Percentiles rank a stretch among this genome's conserved stretches.
These are phyloP conservation scores for Leptestheria dahalacensis DNA, from an alignment of 1,140 invertebrate species.

Conservation along the genomic window DNA sequence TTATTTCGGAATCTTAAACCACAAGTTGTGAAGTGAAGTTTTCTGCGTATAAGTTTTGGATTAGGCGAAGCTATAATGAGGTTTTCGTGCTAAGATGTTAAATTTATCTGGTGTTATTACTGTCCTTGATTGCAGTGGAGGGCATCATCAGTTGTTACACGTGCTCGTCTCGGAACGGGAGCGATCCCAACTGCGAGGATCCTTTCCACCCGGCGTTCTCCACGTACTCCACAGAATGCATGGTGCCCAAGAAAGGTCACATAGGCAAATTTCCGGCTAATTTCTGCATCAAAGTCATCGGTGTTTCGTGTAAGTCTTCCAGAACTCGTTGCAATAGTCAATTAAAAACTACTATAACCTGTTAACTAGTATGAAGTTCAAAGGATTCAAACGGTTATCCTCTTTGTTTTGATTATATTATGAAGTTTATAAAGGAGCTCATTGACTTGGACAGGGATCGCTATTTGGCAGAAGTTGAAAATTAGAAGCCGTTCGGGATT, in stretches of 20 bases:
- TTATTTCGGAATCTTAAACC: no score
- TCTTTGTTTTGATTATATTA: not conserved
- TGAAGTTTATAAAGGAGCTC: not conserved
- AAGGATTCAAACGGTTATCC: no score
- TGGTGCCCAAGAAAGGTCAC: slow-evolving; percentile 37
- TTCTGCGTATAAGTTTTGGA: no score
- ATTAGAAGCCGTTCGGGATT: no score
- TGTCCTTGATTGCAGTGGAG: slow-evolving; percentile 12
- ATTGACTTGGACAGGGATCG: not conserved
- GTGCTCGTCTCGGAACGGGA: slow-evolving; percentile 39
- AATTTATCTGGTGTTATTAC: no score
- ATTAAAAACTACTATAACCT: not conserved
- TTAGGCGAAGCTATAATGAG: no score
- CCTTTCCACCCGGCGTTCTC: slow-evolving; percentile 36
- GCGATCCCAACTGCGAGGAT: slow-evolving; percentile 39
- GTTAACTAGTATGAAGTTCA: no score
- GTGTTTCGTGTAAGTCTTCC: slow-evolving; percentile 29
- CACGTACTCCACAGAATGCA: slow-evolving; percentile 35
- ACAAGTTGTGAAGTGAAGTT: no score
- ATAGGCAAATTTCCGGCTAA: slow-evolving; percentile 41
- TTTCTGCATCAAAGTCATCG: slow-evolving; percentile 42
- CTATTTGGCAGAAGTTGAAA: no score
- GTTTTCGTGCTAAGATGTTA: no score
- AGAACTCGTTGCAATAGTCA: not conserved
- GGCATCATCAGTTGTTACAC: slow-evolving; percentile 39